Evolutionary conservation across 2,888 invertebrate species (phyloP), one percentile per base, ranked within the genome.

Genomic region (Allophyes oxyacanthae): DNA sequence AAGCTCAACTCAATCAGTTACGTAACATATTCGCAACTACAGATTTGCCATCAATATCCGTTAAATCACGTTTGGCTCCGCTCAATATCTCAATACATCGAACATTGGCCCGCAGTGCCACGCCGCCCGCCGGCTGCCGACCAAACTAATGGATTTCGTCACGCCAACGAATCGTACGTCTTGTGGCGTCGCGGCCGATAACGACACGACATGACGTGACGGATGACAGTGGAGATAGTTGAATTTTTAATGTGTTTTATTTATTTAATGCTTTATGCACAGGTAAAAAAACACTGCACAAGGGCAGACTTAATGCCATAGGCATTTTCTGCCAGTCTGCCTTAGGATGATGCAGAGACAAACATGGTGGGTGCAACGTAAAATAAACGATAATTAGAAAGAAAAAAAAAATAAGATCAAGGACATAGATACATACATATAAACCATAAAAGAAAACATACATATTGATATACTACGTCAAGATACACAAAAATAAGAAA

Each of bases 91-190:
- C 75, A 78, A 84, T 82, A 76, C 74, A 66, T 72, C 56, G 64
- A 45, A 50, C 60, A 60, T 61, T 70, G 61, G 70, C 59, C 58
- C 64, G 62, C n/a, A n/a, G n/a, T n/a, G n/a, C n/a, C n/a, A n/a
- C n/a, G n/a, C n/a, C n/a, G n/a, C n/a, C 50, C 51, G 58, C 66
- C 52, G 59, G 37, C 46, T 42, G 25, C 46, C 59, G 44, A 44
- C 43, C 59, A 62, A 72, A 76, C 72, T 79, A 84, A 84, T 83
- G 78, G 77, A 75, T 74, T 75, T 74, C 64, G 77, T 79, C 80
- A 78, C 76, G 81, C 62, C 64, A 78, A 63, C 51, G 51, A 62
- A 45, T 74, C 78, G 76, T 79, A 56, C 52, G 46, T 75, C 68
- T 64, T 63, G 43, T 28, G 45, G 42, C 32, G 68, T 64, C 61